Evolutionary conservation across 2,888 invertebrate genomes (phyloP), one percentile per base, ranked within the genome.

Genomic region (Liopterus haemorrhoidalis): DNA sequence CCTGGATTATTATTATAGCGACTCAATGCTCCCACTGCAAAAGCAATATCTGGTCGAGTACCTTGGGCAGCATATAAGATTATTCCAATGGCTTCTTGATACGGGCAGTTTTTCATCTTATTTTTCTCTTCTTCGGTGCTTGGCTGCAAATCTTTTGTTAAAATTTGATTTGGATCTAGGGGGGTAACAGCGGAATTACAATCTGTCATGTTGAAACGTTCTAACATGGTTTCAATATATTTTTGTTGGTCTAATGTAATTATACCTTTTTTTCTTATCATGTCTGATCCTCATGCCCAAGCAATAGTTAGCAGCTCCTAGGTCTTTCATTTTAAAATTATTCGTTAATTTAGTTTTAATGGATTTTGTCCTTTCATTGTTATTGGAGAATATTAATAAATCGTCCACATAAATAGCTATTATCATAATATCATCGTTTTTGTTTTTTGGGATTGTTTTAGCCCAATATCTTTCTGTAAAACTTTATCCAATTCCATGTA

Each of bases 141-240:
- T 53, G 37, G n/a, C 28, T 46, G 37, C 56, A 56, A 6, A 46
- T 32, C 28, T 52, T 52, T 28, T 51, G 53, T 16, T 41, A 42
- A 15, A 39, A 27, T 5, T 51, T 48, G 20, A 33, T 40, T 35
- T 53, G 54, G 49, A 51, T 55, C 21, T 52, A 54, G 39, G 27
- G 51, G 51, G 19, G 53, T 51, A 11, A 30, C 12, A 12, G 37
- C 40, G 21, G 50, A 44, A 30, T 53, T 53, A 25, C 53, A 54
- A 14, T 52, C 41, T 11, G 18, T 31, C 48, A 54, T 54, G 1
- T 36, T 28, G 22, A 52, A 55, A 22, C 48, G 50, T 11, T 46
- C 27, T 5, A 55, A 16, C 9, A 52, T 43, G 12, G 51, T 36
- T 12, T 46, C 18, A 11, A 54, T 51, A 24, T 55, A 52, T 21